Percentiles rank a stretch among this genome's conserved stretches.
Evolutionary conservation across 2,113 vertebrate genomes (phyloP).

Genomic region (Peucedramus taeniatus): DNA sequence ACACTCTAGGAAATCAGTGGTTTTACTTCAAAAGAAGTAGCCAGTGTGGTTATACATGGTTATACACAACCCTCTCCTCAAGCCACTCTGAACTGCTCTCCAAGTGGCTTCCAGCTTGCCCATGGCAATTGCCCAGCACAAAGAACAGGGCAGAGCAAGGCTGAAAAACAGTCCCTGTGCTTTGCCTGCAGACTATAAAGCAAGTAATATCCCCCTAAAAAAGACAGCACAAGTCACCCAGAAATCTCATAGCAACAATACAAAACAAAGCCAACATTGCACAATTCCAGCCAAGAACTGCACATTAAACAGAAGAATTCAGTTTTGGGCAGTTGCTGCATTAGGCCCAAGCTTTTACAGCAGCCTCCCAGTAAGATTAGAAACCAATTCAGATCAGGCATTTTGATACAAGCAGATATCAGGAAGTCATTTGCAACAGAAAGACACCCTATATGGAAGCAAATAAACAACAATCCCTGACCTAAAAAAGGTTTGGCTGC

Average conservation of each 20-base stretch:
- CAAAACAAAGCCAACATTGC: neutral
- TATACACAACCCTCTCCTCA: neutral
- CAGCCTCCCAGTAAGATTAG: neutral
- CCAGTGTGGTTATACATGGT: neutral
- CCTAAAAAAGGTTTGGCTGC: neutral
- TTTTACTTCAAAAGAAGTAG: neutral
- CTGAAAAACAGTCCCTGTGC: neutral
- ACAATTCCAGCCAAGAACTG: neutral
- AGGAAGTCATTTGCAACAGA: neutral
- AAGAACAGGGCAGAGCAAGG: neutral
- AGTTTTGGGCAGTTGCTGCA: neutral
- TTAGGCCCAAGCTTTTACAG: neutral
- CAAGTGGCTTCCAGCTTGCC: neutral
- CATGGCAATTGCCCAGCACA: neutral
- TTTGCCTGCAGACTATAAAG: neutral
- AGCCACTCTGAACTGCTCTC: neutral
- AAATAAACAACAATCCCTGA: neutral
- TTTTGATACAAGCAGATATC: neutral
- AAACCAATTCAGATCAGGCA: neutral
- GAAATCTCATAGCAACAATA: neutral
- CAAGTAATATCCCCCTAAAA: neutral
- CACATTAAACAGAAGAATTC: neutral
- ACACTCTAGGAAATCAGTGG: neutral
- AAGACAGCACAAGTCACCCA: neutral
- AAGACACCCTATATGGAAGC: fast-evolving